Conservation (phyloP, 2,113 vertebrate genomes). For the Lagopus muta region DNA sequence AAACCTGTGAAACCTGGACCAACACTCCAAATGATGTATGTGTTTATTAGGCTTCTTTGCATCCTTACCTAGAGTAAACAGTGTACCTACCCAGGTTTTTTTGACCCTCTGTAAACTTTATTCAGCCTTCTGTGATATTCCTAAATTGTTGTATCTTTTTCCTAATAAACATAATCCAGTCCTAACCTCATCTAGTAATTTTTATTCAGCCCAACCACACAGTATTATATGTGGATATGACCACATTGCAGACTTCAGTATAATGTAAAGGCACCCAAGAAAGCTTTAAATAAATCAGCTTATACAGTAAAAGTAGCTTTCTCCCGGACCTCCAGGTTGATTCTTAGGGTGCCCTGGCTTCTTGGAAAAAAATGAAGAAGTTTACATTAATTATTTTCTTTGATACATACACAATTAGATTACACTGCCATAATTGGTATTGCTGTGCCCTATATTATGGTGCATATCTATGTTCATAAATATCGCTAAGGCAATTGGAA, state of each 20-base stretch:
- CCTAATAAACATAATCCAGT: background rate
- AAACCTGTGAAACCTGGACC: background rate
- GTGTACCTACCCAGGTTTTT: rapidly evolving
- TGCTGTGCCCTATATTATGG: background rate
- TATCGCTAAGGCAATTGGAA: background rate
- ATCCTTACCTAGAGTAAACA: background rate
- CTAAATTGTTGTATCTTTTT: background rate
- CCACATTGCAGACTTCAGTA: background rate
- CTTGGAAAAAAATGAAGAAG: background rate
- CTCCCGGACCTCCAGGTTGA: background rate
- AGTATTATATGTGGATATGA: background rate
- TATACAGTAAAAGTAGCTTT: background rate
- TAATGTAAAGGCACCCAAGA: background rate
- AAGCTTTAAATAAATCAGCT: background rate
- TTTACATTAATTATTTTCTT: background rate
- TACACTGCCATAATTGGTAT: background rate
- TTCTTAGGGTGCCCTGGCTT: background rate
- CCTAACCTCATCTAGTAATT: background rate
- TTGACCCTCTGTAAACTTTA: background rate
- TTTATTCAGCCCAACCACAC: background rate
- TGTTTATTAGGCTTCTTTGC: background rate
- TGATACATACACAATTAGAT: background rate
- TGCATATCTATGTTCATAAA: background rate
- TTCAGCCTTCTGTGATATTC: background rate
- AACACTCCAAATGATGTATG: background rate